Conservation (phyloP, 2,113 vertebrate genomes). For the Xenus cinereus region DNA sequence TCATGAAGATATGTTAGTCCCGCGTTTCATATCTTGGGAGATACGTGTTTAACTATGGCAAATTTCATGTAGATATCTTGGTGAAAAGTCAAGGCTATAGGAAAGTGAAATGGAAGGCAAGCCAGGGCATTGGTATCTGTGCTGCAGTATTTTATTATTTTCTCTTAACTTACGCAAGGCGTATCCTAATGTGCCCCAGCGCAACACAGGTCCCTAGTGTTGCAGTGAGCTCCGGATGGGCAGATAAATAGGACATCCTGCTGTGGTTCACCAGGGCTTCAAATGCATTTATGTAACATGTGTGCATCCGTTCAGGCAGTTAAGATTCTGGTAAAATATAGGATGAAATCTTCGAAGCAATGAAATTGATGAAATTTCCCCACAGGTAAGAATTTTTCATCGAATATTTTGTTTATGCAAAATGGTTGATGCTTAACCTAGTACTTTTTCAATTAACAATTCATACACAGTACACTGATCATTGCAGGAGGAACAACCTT, state of each 20-base stretch:
- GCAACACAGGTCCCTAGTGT: neutral
- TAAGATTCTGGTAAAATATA: neutral
- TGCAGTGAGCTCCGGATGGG: neutral
- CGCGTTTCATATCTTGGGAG: neutral
- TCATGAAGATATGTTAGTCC: neutral
- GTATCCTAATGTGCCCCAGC: neutral
- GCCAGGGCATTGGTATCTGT: neutral
- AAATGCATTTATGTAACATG: neutral
- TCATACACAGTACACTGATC: neutral
- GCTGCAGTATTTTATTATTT: neutral
- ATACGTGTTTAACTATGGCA: neutral
- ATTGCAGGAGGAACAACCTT: neutral
- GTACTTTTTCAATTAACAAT: neutral
- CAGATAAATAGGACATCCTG: neutral
- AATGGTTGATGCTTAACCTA: neutral
- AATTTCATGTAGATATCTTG: neutral
- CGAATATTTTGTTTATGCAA: neutral
- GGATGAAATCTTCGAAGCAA: neutral
- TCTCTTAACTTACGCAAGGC: neutral
- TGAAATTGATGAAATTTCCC: neutral
- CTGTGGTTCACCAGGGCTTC: neutral
- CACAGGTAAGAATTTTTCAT: neutral
- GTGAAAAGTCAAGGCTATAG: neutral
- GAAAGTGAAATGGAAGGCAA: neutral
- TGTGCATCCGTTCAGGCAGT: neutral